A percentile compares a stretch with the other conserved stretches of the same genome.
phyloP scores from a whole-genome alignment of 1,140 invertebrate species.

The Drosophila athabasca region DNA sequence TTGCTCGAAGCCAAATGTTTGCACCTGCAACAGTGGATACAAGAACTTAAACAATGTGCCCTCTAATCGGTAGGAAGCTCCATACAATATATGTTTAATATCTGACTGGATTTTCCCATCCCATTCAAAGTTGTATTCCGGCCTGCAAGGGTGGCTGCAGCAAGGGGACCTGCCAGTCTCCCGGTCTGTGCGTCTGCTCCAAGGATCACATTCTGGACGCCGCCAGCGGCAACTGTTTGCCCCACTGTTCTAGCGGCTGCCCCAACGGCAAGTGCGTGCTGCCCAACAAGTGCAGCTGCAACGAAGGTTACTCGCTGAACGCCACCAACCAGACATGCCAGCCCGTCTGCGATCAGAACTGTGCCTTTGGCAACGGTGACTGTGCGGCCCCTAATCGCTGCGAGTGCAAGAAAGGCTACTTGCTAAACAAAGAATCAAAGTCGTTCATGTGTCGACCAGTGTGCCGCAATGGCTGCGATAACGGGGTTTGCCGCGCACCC shows the following conservation, averaged over 20 bases:
- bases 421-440: conserved; percentile 1
- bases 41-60: conserved; percentile 24
- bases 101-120: not conserved
- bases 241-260: conserved; percentile 44
- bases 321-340: conserved; percentile 30
- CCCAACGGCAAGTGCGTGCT: conserved; percentile 37
- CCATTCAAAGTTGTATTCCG: conserved; percentile 39
- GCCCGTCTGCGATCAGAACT: conserved; percentile 32
- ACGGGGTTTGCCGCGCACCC: conserved; percentile 55
- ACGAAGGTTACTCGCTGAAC: conserved; percentile 40
- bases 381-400: conserved; percentile 36
- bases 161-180: conserved; percentile 34
- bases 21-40: conserved; percentile 35
- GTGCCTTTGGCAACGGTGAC: conserved; percentile 11
- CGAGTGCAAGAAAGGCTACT: conserved; percentile 33
- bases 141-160: conserved; percentile 43
- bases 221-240: conserved; percentile 42
- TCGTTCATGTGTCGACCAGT: conserved; percentile 40
- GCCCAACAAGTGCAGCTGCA: conserved; percentile 45
- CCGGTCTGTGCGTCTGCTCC: conserved; percentile 28
- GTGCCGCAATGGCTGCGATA: conserved; percentile 49
- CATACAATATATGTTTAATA: not conserved
- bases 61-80: conserved; percentile 23
- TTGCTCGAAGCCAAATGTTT: conserved; percentile 33
- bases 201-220: conserved; percentile 1